A percentile compares a stretch with the other conserved stretches of the same genome.
phyloP scores from a whole-genome alignment of 2,888 invertebrate genomes.

The Paralinhomoeus sp. region DNA sequence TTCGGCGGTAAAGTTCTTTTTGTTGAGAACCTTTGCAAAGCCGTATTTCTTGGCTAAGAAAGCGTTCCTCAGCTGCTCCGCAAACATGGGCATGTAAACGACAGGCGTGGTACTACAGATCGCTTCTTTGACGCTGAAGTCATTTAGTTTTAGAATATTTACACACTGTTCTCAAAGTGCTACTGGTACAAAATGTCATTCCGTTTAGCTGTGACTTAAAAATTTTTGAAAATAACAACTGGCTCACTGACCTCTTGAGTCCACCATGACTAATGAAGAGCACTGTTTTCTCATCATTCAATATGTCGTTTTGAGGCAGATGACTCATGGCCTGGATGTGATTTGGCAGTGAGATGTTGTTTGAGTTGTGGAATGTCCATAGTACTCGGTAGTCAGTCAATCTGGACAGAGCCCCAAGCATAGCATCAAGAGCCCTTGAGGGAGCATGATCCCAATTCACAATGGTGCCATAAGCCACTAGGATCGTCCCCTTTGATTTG shows the following conservation, averaged over 20 bases:
- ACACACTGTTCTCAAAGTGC: no score
- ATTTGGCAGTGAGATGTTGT: neutral
- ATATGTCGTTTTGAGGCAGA: conserved; percentile 10
- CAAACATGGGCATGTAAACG: conserved; percentile 11
- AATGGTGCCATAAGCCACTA: conserved; percentile 9
- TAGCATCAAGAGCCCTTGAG: neutral
- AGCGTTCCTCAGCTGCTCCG: conserved; percentile 11
- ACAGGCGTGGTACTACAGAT: conserved; percentile 10
- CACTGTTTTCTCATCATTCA: conserved; percentile 8
- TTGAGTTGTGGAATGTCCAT: conserved; percentile 7
- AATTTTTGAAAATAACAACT: no score
- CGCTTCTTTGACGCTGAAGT: neutral
- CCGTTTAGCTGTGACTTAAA: no score
- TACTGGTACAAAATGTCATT: no score
- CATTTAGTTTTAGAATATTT: no score
- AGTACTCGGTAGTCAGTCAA: conserved; percentile 5
- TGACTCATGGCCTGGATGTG: conserved; percentile 8
- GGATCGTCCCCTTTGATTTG: conserved; percentile 8
- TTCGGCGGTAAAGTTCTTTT: no score
- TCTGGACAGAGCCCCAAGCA: neutral
- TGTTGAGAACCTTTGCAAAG: no score
- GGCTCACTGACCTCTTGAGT: conserved; percentile 9
- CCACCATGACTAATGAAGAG: conserved; percentile 10
- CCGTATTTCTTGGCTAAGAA: neutral
- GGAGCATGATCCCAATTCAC: conserved; percentile 7